phyloP scores from a whole-genome alignment of 2,888 invertebrate species.

The Philopedon plagiatum region DNA sequence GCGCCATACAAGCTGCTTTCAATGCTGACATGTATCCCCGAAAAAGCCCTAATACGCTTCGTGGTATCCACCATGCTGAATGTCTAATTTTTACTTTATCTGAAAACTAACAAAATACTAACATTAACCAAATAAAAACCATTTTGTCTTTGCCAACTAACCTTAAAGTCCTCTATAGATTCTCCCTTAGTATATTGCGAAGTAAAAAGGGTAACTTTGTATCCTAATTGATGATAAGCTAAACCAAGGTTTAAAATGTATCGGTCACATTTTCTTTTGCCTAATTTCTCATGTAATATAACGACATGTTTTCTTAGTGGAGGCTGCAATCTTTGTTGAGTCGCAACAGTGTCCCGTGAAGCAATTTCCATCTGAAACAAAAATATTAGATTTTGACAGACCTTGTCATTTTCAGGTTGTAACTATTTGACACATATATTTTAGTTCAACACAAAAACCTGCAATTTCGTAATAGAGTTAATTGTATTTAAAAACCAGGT shows the following conservation, averaged over 20 bases:
- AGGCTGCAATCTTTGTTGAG: constrained; percentile 1
- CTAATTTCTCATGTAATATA: constrained; percentile 62
- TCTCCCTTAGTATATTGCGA: constrained; percentile 58
- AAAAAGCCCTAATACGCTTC: constrained; percentile 57
- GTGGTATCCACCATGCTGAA: constrained; percentile 63
- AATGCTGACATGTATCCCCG: constrained; percentile 52
- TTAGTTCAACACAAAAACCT: background rate
- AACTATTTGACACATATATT: background rate
- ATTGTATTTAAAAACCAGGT: background rate
- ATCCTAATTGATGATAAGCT: constrained; percentile 60
- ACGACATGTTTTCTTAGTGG: constrained; percentile 55
- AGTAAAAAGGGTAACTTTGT: constrained; percentile 62
- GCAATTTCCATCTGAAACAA: constrained; percentile 29
- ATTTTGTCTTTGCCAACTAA: constrained; percentile 52
- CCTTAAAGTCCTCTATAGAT: constrained; percentile 59
- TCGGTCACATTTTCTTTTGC: constrained; percentile 60
- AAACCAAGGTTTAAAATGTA: constrained; percentile 62
- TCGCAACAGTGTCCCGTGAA: constrained; percentile 1
- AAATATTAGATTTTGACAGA: constrained; percentile 29
- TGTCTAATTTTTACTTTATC: constrained; percentile 58
- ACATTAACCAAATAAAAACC: background rate
- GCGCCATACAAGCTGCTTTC: constrained; percentile 60
- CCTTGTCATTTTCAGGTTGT: constrained; percentile 11
- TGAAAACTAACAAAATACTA: constrained; percentile 51
- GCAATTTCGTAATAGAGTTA: background rate